Evolutionary conservation across 2,113 vertebrate genomes (phyloP).

Genomic region (Megalops atlanticus): DNA sequence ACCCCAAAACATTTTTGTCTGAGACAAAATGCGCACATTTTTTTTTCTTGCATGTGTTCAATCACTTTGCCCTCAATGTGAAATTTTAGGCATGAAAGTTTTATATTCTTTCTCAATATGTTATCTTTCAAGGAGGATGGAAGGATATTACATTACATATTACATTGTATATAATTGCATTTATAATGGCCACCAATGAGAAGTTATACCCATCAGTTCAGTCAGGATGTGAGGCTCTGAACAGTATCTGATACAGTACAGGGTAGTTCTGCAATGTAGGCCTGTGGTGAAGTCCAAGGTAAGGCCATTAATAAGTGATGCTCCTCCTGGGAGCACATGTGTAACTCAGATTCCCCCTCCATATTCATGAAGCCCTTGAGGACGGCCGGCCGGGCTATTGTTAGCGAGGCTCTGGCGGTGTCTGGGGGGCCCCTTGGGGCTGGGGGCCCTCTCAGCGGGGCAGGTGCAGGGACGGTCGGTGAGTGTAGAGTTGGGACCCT

Average conservation of each 20-base stretch:
- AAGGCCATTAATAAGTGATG: constrained; percentile 18
- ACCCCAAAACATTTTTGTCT: no score
- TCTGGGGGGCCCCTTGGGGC: constrained; percentile 6
- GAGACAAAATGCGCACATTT: no score
- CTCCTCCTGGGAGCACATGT: neutral
- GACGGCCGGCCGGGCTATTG: constrained; percentile 6
- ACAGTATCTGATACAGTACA: neutral
- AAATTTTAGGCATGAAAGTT: no score
- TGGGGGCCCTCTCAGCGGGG: neutral
- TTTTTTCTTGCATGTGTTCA: no score
- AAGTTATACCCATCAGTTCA: neutral
- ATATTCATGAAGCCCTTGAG: constrained; percentile 32
- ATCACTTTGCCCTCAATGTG: no score
- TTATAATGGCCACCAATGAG: no score
- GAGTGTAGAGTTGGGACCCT: neutral
- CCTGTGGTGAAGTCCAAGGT: neutral
- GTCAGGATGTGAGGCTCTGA: no score
- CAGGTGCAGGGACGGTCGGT: neutral
- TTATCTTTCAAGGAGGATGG: no score
- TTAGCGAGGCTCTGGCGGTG: neutral
- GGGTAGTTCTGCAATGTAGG: no score
- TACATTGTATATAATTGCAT: no score
- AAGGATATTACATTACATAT: no score
- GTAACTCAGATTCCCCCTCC: neutral
- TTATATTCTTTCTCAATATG: no score